Percentiles rank a stretch among this genome's conserved stretches.
phyloP scores from a whole-genome alignment of 2,113 vertebrate species.

The Thinocorus orbignyianus region DNA sequence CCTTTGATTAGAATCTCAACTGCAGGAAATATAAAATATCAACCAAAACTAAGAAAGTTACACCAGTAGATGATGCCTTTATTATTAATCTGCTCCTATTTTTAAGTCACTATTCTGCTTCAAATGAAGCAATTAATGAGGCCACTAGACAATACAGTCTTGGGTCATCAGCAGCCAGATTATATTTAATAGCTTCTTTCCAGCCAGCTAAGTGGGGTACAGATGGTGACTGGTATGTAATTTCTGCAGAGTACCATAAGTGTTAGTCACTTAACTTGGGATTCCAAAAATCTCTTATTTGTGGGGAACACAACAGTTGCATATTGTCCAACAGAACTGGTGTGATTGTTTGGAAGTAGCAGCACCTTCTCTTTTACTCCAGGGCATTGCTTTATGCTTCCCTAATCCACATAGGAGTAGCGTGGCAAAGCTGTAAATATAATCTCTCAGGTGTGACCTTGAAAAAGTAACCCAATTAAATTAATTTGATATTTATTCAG shows the following conservation, averaged over 20 bases:
- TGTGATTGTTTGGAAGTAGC: not conserved
- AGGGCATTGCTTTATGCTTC: not conserved
- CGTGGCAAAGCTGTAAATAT: not conserved
- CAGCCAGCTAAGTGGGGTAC: not conserved
- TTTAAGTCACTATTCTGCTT: not conserved
- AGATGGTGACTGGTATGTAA: not conserved
- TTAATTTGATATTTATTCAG: constrained; percentile 41
- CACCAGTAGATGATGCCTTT: not conserved
- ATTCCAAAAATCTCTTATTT: not conserved
- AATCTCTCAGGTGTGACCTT: not conserved
- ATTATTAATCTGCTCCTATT: not conserved
- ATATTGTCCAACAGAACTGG: not conserved
- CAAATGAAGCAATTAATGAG: not conserved
- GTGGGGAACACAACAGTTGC: not conserved
- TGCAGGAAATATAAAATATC: not conserved
- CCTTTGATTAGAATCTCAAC: not conserved
- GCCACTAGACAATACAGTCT: not conserved
- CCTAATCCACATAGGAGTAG: not conserved
- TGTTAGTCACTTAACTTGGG: not conserved
- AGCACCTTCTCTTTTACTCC: not conserved
- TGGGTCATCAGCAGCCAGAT: not conserved
- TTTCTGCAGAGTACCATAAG: not conserved
- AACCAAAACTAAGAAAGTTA: not conserved
- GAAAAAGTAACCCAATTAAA: constrained; percentile 21
- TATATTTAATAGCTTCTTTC: not conserved